These are phyloP conservation scores for Semnornis frantzii DNA, from an alignment of 2,113 vertebrate species.

Conservation along the genomic window DNA sequence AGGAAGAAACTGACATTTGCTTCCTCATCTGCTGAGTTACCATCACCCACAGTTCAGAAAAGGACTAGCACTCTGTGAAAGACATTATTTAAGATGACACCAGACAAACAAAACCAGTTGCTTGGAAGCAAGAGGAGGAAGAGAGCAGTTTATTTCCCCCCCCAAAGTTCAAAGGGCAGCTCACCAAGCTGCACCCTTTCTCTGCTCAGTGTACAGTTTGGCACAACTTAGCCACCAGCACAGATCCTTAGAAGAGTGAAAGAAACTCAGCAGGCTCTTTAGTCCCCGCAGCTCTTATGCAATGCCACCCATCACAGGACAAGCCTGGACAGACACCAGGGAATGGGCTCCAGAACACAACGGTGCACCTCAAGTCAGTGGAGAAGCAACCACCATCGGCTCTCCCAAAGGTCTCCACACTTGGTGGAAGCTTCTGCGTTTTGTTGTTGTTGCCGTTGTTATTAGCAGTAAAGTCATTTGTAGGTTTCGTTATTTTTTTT, in stretches of 20 bases:
- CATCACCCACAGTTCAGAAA: neutral
- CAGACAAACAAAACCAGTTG: neutral
- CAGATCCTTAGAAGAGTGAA: neutral
- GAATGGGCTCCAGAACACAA: slow-evolving; percentile 25
- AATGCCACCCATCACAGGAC: slow-evolving; percentile 6
- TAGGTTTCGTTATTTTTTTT: neutral
- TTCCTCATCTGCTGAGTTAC: neutral
- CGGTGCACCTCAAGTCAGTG: neutral
- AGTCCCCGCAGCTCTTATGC: neutral
- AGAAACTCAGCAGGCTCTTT: neutral
- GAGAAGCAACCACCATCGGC: neutral
- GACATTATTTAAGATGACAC: neutral
- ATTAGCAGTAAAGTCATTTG: neutral
- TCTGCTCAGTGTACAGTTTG: neutral
- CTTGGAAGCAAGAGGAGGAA: neutral
- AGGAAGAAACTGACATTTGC: neutral
- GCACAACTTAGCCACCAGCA: neutral
- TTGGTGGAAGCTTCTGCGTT: neutral
- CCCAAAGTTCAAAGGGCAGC: neutral
- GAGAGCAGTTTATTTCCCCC: neutral
- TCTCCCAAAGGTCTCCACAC: neutral
- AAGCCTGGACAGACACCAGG: slow-evolving; percentile 37
- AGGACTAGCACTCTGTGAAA: neutral
- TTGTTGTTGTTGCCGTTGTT: neutral
- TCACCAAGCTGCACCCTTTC: neutral